Conservation (phyloP, 2,113 vertebrate species). For the Dipodomys spectabilis region DNA sequence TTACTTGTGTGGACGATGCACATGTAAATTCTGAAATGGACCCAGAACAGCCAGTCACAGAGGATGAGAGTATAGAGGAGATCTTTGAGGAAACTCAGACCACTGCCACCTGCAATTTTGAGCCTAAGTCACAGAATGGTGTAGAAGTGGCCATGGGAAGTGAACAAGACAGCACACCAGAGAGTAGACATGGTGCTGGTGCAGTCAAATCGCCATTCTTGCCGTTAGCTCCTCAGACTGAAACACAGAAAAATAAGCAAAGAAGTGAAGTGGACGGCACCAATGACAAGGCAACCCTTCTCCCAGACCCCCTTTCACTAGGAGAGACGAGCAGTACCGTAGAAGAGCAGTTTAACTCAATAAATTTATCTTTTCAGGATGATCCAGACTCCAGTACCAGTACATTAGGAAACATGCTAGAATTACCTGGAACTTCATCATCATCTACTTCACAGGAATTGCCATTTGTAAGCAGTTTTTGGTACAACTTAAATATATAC, state of each 20-base stretch:
- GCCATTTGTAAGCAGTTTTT: constrained; percentile 87
- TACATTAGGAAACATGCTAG: constrained; percentile 84
- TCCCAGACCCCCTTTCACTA: constrained; percentile 77
- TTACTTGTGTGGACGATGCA: constrained; percentile 80
- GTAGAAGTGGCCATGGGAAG: constrained; percentile 75
- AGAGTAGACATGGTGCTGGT: constrained; percentile 74
- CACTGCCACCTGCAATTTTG: constrained; percentile 77
- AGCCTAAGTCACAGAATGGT: constrained; percentile 78
- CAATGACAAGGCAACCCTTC: constrained; percentile 76
- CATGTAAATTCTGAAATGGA: constrained; percentile 82
- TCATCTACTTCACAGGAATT: constrained; percentile 83
- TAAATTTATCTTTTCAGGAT: constrained; percentile 83
- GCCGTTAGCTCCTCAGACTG: constrained; percentile 76
- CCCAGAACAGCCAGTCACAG: constrained; percentile 81
- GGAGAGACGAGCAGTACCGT: constrained; percentile 74
- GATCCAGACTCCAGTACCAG: constrained; percentile 82
- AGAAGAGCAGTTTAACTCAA: constrained; percentile 80
- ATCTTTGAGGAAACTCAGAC: constrained; percentile 79
- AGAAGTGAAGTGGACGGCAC: constrained; percentile 79
- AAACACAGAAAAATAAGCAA: constrained; percentile 81
- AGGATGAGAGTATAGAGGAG: constrained; percentile 80
- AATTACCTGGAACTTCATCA: constrained; percentile 83
- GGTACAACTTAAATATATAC: constrained; percentile 80
- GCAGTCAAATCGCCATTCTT: constrained; percentile 78
- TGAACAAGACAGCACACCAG: constrained; percentile 78